Evolutionary conservation across 2,888 invertebrate genomes (phyloP), one percentile per base, ranked within the genome.

Genomic region (Amphimallon solstitiale): DNA sequence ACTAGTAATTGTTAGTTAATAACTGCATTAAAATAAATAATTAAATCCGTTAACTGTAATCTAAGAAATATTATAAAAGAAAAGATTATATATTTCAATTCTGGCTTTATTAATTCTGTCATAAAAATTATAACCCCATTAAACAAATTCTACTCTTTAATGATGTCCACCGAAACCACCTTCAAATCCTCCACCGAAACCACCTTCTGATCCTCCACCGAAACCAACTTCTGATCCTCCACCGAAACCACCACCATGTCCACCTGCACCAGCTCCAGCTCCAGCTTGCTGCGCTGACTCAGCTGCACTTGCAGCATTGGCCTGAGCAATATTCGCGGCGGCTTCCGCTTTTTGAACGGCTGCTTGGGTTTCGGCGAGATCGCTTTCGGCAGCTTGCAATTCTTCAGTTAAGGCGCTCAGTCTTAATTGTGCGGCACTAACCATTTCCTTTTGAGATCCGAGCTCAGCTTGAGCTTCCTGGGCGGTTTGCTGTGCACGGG

Each of bases 371-470:
- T 90, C 91, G 71, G 90, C 90, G 76, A 90, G 92, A 79, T 92
- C 92, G 66, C 90, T 83, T 35, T 90, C 86, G 34, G 91, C 90
- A 1, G 88, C 86, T 64, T 86, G 86, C 15, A 92, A 83, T 74
- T 92, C 91, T 23, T 90, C 89, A 65, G 88, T 87, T 12, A 90
- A 82, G 2, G 89, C 85, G 68, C 88, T 86, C 12, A 90, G 82
- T 38, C 91, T 81, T 71, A 89, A 88, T 68, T 90, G 86, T 0
- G 92, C 91, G 7, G 90, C 88, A 6, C 91, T 90, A 0, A 92
- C 89, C 92, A 92, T 92, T 40, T 90, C 87, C 29, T 90, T 91
- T 75, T 92, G 92, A 0, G 91, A 90, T 0, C 91, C 92, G 6
- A 91, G 81, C 78, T 92, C 92, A 45, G 90, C 90, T 0, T 90